Base-by-base conservation (phyloP, 1,140 invertebrate species). In the Theocolax elegans region DNA sequence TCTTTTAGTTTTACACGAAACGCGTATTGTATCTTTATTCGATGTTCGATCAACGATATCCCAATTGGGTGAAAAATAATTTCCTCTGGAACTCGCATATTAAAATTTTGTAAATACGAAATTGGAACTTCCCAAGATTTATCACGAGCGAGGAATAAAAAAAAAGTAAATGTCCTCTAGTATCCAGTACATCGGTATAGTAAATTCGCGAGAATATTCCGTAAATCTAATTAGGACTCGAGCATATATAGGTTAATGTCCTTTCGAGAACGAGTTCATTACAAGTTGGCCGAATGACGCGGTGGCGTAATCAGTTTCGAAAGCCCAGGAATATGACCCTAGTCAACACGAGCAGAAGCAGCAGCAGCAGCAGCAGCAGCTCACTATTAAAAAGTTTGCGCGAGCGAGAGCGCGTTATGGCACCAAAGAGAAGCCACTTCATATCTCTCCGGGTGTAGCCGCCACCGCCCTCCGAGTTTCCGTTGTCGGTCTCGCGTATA, bases 321-420 rank as follows among this genome's bases (percentile, higher is more conserved):
- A 60, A 59, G 35, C 42, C 21, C 35, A 9, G 7, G 25, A 54
- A 54, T 23, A 54, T 27, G 35, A 60, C 17, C 12, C 21, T n/a
- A 60, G 58, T 29, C 25, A 29, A 9, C 25, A 46, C 10, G 31
- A 4, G 31, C n/a, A n/a, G 31, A 35, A 35, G n/a, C n/a, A n/a
- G n/a, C n/a, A n/a, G n/a, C n/a, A n/a, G n/a, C n/a, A n/a, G n/a
- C n/a, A n/a, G n/a, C n/a, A n/a, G n/a, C n/a, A n/a, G n/a, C 58
- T 60, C 8, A 17, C 21, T 23, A 60, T 60, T 46, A 59, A 59
- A 59, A 59, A 59, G 56, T 59, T 59, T 59, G n/a, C 40, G 35
- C 17, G 56, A 8, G n/a, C 10, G 31, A 35, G 10, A 10, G 31
- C 31, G 31, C 31, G 31, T 35, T 10, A 10, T 35, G 4, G 4